Evolutionary conservation across 2,797 vertebrate genomes (phyloP), one percentile per base, ranked within the genome.

Genomic region (Phrynocephalus guinanensis): DNA sequence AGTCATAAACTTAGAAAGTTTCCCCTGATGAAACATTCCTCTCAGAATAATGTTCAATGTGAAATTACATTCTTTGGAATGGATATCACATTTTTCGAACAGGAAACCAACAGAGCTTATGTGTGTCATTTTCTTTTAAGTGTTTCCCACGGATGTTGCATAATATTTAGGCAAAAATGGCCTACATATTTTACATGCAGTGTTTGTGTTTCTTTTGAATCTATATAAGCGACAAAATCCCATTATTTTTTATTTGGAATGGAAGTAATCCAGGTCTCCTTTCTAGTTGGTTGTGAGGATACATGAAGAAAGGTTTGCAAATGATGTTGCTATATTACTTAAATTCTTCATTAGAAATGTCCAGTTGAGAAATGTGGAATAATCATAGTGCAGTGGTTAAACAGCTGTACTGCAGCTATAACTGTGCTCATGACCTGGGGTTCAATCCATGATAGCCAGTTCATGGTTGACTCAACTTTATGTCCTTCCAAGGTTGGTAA

Each of bases 11-110:
- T 87, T 50, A 44, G 73, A 83, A 70, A 84, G 79, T 93, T 94
- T 95, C 94, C 90, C 91, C 92, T 94, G 84, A 93, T 81, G 94
- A 95, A 94, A 87, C 7, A 92, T 81, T 90, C 89, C 72, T 93
- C 87, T 16, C 71, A 63, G 80, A 66, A 13, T 92, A 22, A 90
- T 93, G 92, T 87, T 86, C 71, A 56, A 70, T 60, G 83, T 66
- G 85, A 9, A 91, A 84, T 86, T 86, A 90, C 86, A 26, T 84
- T 56, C 52, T 90, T 94, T 95, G 89, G 89, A 78, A 94, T 92
- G 81, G 87, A 93, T 93, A 92, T 91, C 82, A 90, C 75, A 91
- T 63, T 44, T 44, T 33, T 68, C 33, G 63, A 50, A 6, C 22
- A 66, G 66, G 48, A 28, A 3, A 38, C 28, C 38, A 18, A 68